phyloP scores from a whole-genome alignment of 2,113 vertebrate species.

The Camelus bactrianus region DNA sequence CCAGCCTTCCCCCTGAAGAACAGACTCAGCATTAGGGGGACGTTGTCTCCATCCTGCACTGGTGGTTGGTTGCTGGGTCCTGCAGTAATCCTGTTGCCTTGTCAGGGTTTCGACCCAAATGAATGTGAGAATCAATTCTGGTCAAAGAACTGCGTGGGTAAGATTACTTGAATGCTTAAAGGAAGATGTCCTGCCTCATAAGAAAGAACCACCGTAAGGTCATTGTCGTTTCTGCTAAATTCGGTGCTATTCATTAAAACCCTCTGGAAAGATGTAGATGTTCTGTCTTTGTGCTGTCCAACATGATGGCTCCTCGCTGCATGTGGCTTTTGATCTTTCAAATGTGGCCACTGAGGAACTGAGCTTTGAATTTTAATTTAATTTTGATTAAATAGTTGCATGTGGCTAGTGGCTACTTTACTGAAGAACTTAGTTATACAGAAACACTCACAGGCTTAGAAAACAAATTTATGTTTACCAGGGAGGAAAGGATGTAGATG shows the following conservation, averaged over 20 bases:
- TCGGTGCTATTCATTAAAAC: too few relatives aligned
- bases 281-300: background rate
- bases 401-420: background rate
- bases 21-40: background rate
- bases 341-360: background rate
- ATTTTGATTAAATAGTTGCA: background rate
- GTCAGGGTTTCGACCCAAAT: background rate
- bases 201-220: background rate
- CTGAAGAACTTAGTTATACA: background rate
- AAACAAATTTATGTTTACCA: too few relatives aligned
- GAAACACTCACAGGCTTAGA: too few relatives aligned
- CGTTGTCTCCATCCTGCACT: rapidly evolving
- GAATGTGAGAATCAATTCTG: background rate
- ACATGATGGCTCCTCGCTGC: background rate
- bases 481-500: too few relatives aligned
- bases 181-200: background rate
- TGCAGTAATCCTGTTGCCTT: background rate
- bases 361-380: background rate
- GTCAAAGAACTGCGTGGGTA: background rate
- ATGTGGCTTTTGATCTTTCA: background rate
- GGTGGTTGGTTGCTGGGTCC: background rate
- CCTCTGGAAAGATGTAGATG: background rate
- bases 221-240: background rate
- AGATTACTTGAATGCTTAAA: background rate
- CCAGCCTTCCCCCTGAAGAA: background rate